Evolutionary conservation across 2,888 invertebrate genomes (phyloP), one percentile per base, ranked within the genome.

Genomic region (Magallana nippona): DNA sequence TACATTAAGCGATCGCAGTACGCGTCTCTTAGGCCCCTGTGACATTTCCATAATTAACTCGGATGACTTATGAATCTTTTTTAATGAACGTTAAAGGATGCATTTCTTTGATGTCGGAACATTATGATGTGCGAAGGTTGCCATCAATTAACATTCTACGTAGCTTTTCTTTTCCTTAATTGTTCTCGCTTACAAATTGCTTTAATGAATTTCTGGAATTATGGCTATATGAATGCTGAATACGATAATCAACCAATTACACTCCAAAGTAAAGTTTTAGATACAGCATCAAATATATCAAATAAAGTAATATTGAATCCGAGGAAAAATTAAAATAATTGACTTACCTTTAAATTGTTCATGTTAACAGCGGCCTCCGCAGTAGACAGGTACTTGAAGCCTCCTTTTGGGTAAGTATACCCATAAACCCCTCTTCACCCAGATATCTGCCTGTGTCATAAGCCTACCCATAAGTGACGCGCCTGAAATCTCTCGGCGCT

Each of bases 31-130:
- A 71, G 27, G 71, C 22, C 32, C 3, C 32, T 0, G 32, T 27
- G 79, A 13, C 79, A 57, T 55, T 79, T 57, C 56, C 55, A 79
- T 22, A 55, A 22, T 79, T 79, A 56, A 44, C n/a, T n/a, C n/a
- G 22, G 56, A 56, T 79, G 19, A 56, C 22, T 79, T 79, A 57
- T 79, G 55, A 15, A 27, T 56, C 56, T 55, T 55, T 55, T 63
- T 17, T 79, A 55, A 79, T 79, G 55, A 79, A 71, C 60, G 1
- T 27, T 27, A 13, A 71, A 13, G 22, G 27, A 71, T 27, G 71
- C 71, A 71, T 15, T 32, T 22, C 22, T 71, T 27, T 71, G 71
- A 71, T 71, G 71, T 79, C 11, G 19, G 11, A 15, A 22, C 57
- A 79, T 79, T 27, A 15, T 15, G 22, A 22, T 44, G 79, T 22